Percentiles rank a stretch among this genome's conserved stretches.
Evolutionary conservation across 2,888 invertebrate genomes (phyloP).

Genomic region (Hydropsyche betteni): DNA sequence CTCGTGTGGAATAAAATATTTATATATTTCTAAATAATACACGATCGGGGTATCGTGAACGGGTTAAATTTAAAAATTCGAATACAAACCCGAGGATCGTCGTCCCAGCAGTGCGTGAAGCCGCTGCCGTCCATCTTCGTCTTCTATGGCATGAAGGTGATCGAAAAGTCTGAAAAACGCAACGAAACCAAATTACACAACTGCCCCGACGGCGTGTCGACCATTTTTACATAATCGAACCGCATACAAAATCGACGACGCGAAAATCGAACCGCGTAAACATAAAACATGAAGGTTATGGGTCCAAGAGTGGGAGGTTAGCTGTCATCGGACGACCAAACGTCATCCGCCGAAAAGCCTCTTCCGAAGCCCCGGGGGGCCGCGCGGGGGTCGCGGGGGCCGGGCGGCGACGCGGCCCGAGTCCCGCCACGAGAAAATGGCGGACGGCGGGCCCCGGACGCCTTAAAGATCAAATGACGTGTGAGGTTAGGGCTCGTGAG

Average conservation of each 20-base stretch:
- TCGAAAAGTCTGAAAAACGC: not conserved
- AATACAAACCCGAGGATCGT: slow-evolving; percentile 59
- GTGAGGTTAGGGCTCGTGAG: not conserved
- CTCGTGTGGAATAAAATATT: too few relatives aligned
- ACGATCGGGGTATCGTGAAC: too few relatives aligned
- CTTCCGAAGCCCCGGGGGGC: not conserved
- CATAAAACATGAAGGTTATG: slow-evolving; percentile 17
- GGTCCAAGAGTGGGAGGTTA: not conserved
- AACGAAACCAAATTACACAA: not conserved
- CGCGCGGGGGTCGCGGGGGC: not conserved
- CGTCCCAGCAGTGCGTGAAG: slow-evolving; percentile 64
- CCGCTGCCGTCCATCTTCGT: slow-evolving; percentile 56
- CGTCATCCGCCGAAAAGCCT: not conserved
- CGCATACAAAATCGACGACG: not conserved
- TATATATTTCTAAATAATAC: too few relatives aligned
- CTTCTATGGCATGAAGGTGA: not conserved
- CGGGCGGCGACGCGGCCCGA: not conserved
- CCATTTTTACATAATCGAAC: not conserved
- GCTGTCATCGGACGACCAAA: slow-evolving; percentile 5
- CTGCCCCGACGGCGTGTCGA: not conserved
- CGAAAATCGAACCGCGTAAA: not conserved
- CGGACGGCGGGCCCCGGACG: too few relatives aligned
- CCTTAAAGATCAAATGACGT: not conserved
- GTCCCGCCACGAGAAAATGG: not conserved
- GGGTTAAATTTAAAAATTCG: too few relatives aligned